Evolutionary conservation across 2,797 vertebrate species (phyloP).

Genomic region (Sitta carolinensis): DNA sequence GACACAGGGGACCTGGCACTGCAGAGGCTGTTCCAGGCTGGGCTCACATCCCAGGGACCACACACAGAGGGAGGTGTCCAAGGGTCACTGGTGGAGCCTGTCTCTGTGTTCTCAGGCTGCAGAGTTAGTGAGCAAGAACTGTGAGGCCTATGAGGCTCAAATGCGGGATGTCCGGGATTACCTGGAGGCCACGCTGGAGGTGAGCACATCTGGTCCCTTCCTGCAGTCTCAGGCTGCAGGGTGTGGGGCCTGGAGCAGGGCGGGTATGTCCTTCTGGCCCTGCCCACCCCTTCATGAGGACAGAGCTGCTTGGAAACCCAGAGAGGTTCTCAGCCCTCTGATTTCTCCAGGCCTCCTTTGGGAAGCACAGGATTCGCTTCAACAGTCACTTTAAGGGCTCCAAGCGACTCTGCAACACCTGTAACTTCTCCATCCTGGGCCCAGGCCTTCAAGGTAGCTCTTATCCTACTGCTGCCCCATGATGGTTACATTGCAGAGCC

Average conservation of each 20-base stretch:
- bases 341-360: conserved; percentile 82
- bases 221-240: not conserved
- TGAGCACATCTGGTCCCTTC: conserved; percentile 45
- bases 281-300: not conserved
- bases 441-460: conserved; percentile 83
- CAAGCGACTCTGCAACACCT: conserved; percentile 89
- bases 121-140: conserved; percentile 85
- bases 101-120: conserved; percentile 81
- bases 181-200: conserved; percentile 86
- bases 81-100: not conserved
- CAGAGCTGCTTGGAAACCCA: not conserved
- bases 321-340: not conserved
- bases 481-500: not conserved
- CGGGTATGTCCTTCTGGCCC: not conserved
- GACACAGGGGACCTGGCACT: not conserved
- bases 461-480: accelerated
- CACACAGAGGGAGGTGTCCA: accelerated
- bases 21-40: not conserved
- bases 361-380: conserved; percentile 80
- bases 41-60: accelerated
- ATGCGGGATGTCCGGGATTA: conserved; percentile 84
- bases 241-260: not conserved
- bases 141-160: conserved; percentile 81
- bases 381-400: conserved; percentile 85
- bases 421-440: conserved; percentile 90